These are phyloP conservation scores for Drosophila parthenogenetica DNA, from an alignment of 2,888 invertebrate genomes.

Conservation along the genomic window DNA sequence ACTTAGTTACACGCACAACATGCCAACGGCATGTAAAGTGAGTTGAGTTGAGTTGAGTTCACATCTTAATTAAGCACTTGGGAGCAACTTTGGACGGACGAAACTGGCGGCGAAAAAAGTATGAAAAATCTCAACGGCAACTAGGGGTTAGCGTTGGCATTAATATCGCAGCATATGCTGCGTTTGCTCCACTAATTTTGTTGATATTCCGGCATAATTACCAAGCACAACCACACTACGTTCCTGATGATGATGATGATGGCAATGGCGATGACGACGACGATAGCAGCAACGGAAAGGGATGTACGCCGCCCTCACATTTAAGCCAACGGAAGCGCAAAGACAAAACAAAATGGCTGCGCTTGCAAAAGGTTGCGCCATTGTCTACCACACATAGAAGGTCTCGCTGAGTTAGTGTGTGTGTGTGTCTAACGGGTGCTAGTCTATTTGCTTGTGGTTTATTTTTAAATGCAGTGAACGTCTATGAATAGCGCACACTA, in stretches of 20 bases:
- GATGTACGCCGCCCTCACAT: constrained; percentile 69
- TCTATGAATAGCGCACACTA: constrained; percentile 69
- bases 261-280: constrained; percentile 18
- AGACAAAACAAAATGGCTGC: constrained; percentile 78
- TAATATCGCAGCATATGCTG: constrained; percentile 57
- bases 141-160: constrained; percentile 51
- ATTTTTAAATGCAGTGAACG: constrained; percentile 71
- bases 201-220: constrained; percentile 72
- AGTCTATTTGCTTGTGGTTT: constrained; percentile 73
- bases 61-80: constrained; percentile 77
- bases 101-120: constrained; percentile 54
- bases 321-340: constrained; percentile 74
- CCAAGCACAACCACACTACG: constrained; percentile 34
- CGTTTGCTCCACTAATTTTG: constrained; percentile 64
- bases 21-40: constrained; percentile 44
- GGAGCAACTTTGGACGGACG: constrained; percentile 65
- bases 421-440: constrained; percentile 15
- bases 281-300: constrained; percentile 39
- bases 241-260: constrained; percentile 18
- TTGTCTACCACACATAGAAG: constrained; percentile 42
- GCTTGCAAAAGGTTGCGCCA: constrained; percentile 72
- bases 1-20: constrained; percentile 12
- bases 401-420: constrained; percentile 1
- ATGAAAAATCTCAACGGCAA: constrained; percentile 67
- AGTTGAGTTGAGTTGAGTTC: constrained; percentile 52